Evolutionary conservation across 2,888 invertebrate genomes (phyloP).

Genomic region (Polydrusus tereticollis): DNA sequence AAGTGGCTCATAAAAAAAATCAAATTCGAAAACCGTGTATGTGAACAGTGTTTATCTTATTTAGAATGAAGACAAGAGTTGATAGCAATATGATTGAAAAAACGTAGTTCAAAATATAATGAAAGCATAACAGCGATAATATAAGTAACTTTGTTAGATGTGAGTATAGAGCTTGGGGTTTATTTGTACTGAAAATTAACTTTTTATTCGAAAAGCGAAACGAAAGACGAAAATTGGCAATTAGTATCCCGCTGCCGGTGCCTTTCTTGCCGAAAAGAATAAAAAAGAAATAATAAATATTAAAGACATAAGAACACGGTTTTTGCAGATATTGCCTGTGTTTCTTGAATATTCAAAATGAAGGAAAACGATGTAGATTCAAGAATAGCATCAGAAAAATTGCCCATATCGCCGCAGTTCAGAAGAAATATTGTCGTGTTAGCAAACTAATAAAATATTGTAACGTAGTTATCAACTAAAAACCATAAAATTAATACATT

Average conservation of each 20-base stretch:
- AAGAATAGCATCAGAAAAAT: too few species aligned
- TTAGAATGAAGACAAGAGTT: background rate
- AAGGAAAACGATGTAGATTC: too few species aligned
- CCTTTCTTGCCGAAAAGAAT: background rate
- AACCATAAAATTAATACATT: too few species aligned
- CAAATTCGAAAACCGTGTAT: too few species aligned
- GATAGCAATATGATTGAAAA: background rate
- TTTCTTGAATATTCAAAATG: too few species aligned
- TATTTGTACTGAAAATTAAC: conserved; percentile 3
- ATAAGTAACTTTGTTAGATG: background rate
- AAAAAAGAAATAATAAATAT: background rate
- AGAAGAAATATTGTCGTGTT: too few species aligned
- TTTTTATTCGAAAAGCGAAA: conserved; percentile 4
- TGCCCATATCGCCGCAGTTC: too few species aligned
- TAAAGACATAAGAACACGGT: background rate
- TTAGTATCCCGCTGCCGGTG: conserved; percentile 1
- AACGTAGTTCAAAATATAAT: background rate
- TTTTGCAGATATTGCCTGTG: background rate
- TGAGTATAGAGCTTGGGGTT: background rate
- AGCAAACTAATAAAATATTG: too few species aligned
- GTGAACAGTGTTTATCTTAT: too few species aligned
- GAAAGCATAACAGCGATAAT: conserved; percentile 10
- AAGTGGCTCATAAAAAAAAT: too few species aligned
- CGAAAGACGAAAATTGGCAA: conserved; percentile 4
- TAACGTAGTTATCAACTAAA: too few species aligned